Base-by-base conservation (phyloP, 2,888 invertebrate genomes). In the Toxonevra muliebris region DNA sequence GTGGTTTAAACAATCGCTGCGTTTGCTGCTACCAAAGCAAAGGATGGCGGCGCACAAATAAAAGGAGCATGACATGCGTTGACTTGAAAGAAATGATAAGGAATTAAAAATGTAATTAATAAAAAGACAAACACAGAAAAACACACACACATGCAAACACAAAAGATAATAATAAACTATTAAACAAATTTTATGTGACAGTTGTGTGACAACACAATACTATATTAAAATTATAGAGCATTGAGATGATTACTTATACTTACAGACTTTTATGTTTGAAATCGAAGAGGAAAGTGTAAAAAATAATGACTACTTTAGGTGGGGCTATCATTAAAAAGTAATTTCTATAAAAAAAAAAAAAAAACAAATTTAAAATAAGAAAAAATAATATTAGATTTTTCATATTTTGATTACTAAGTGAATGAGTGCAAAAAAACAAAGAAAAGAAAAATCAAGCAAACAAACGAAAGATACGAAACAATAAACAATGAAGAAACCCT, bases 401-500 rank as follows among this genome's bases (percentile, higher is more conserved):
- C 30, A 30, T 30, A 30, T 48, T 13, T 48, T 15, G 15, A 10
- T 15, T 15, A 48, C n/a, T 4, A 48, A 13, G n/a, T 48, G 48
- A 13, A n/a, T 9, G 48, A n/a, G n/a, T 13, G 48, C 55, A 60
- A 62, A 64, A 50, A 59, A 59, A 12, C 42, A 59, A 15, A 17
- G n/a, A 13, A 17, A 15, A 11, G 15, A 11, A 40, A 57, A 20
- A 12, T 20, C 19, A 20, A 4, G 11, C 19, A 55, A 9, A 13
- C 20, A 30, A 30, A 55, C 55, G n/a, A n/a, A n/a, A 55, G 20
- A 43, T 43, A 19, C 13, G 53, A 48, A 48, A 11, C 40, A 20
- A 1, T 43, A 52, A 66, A 43, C 57, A 54, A 30, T 66, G 65
- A 61, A 62, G 68, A 61, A 68, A 61, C 61, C 72, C 64, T 73